Evolutionary conservation across 2,888 invertebrate species (phyloP).

Genomic region (Dryomyza anilis): DNA sequence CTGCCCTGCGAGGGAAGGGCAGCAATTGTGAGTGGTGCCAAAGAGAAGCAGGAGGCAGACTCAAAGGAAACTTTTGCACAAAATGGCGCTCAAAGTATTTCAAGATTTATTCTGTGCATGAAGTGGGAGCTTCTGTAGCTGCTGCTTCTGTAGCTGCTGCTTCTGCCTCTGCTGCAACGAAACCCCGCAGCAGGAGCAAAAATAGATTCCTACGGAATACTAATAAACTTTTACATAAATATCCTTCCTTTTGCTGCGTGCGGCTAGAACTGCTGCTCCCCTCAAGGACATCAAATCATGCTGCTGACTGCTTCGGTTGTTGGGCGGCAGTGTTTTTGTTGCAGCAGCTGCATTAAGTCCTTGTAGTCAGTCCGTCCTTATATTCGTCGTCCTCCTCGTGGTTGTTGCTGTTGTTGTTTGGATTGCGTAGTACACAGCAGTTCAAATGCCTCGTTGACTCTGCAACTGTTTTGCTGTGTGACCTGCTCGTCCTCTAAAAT

Average conservation of each 20-base stretch:
- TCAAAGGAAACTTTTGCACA: conserved; percentile 21
- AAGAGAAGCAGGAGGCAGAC: not conserved
- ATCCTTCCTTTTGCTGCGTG: conserved; percentile 29
- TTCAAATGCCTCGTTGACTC: conserved; percentile 23
- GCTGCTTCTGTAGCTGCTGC: too few species aligned
- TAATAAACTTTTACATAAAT: conserved; percentile 40
- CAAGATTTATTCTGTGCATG: conserved; percentile 17
- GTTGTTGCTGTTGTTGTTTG: conserved; percentile 15
- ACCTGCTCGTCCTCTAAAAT: conserved; percentile 59
- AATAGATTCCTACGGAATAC: conserved; percentile 41
- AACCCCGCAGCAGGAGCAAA: conserved; percentile 23
- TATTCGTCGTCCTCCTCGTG: too few species aligned
- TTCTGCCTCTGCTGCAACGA: not conserved
- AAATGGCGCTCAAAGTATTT: conserved; percentile 14
- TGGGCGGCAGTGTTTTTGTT: conserved; percentile 1
- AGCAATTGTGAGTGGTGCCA: not conserved
- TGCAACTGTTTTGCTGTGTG: conserved; percentile 38
- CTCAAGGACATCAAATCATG: not conserved
- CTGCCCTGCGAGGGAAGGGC: not conserved
- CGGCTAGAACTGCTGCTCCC: not conserved
- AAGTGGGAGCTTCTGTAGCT: not conserved
- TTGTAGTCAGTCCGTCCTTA: too few species aligned
- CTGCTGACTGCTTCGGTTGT: not conserved
- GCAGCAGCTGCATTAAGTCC: conserved; percentile 35
- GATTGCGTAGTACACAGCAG: not conserved